These are phyloP conservation scores for Coboldia fuscipes DNA, from an alignment of 1,140 invertebrate genomes.

Conservation along the genomic window DNA sequence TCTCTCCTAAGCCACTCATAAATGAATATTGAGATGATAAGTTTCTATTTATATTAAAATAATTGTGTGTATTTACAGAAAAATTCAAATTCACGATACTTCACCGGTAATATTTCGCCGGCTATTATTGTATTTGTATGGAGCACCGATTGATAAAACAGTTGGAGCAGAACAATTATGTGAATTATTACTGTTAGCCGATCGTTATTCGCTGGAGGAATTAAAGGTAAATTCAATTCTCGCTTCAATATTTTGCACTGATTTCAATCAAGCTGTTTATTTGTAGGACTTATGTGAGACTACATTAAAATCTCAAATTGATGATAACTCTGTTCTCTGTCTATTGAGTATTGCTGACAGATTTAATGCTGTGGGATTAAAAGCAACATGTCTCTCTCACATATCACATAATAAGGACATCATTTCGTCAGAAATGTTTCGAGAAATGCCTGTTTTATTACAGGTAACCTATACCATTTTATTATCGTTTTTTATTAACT, in stretches of 20 bases:
- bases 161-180: slow-evolving; percentile 33
- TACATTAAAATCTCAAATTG: slow-evolving; percentile 29
- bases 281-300: slow-evolving; percentile 35
- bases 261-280: too few species aligned
- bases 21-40: too few species aligned
- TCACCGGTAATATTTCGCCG: slow-evolving; percentile 34
- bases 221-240: slow-evolving; percentile 10
- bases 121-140: slow-evolving; percentile 40
- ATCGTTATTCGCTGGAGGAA: slow-evolving; percentile 22
- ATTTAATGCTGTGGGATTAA: slow-evolving; percentile 33
- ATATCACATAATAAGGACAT: slow-evolving; percentile 31
- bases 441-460: slow-evolving; percentile 34
- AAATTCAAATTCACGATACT: slow-evolving; percentile 42
- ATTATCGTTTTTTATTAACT: neutral
- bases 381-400: slow-evolving; percentile 30
- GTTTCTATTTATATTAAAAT: too few species aligned
- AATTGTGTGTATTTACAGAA: slow-evolving; percentile 19
- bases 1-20: too few species aligned
- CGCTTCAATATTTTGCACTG: neutral
- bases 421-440: slow-evolving; percentile 35
- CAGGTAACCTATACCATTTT: slow-evolving; percentile 27
- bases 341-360: slow-evolving; percentile 42
- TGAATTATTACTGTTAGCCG: slow-evolving; percentile 35
- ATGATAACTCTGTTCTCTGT: slow-evolving; percentile 39
- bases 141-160: slow-evolving; percentile 27